Base-by-base conservation (phyloP, 2,888 invertebrate genomes). In the Mythimna albipuncta region DNA sequence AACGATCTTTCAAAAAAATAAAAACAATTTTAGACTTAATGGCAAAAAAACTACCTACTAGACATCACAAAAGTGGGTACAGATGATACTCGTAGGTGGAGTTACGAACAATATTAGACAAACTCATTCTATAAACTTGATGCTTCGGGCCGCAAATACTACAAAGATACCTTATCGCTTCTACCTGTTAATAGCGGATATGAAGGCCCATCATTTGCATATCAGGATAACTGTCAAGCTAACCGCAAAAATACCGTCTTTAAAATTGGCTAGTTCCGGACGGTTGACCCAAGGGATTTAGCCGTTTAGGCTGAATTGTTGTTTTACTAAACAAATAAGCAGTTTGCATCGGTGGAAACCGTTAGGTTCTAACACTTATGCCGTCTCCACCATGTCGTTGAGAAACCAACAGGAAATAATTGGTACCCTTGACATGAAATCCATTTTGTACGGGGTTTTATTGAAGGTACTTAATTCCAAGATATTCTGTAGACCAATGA, bases 191-290 rank as follows among this genome's bases (percentile, higher is more conserved):
- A 65, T 66, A 61, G 26, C n/a, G 63, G 77, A 52, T 47, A 47
- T 47, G 47, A 64, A 32, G 71, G 32, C 54, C 69, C 44, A 64
- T 50, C 32, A 59, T 77, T 75, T 64, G 41, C 32, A 58, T 55
- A 65, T 58, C 47, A 63, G 57, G 59, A 58, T 65, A 65, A 69
- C 58, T 69, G 58, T 65, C 19, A 32, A 59, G 35, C 10, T 19
- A 26, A 64, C n/a, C 64, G 35, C 50, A 41, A 69, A 57, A 58
- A 67, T 57, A 55, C 26, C 41, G 41, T 64, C 61, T 38, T 52
- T 10, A 7, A 64, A 79, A 77, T 67, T 67, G 50, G 6, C 26
- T 52, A 52, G 35, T 73, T 79, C 74, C 77, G 63, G 32, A 47
- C 79, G 50, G 55, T 21, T 71, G 72, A 63, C 44, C 44, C 41